phyloP scores from a whole-genome alignment of 1,140 invertebrate species.

The Diabrotica undecimpunctata region DNA sequence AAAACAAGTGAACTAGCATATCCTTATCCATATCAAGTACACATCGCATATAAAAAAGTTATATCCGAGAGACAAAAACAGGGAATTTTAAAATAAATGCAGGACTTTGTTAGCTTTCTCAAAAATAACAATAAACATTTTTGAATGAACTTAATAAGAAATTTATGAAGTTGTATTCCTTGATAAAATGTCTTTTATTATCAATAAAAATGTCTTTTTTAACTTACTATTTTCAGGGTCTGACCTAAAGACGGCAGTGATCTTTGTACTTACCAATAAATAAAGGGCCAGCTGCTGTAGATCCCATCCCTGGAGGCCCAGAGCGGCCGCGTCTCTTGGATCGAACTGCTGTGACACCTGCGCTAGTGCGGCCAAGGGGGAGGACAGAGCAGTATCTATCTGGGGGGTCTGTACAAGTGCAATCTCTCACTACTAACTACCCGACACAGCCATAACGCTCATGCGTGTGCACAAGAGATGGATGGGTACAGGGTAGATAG shows the following conservation, averaged over 20 bases:
- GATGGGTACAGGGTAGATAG: slow-evolving; percentile 28
- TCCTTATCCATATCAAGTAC: too few relatives aligned
- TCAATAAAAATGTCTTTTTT: too few relatives aligned
- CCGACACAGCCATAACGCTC: slow-evolving; percentile 35
- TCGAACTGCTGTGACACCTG: slow-evolving; percentile 47
- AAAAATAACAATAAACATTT: too few relatives aligned
- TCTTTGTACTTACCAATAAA: slow-evolving; percentile 59
- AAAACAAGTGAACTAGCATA: too few relatives aligned
- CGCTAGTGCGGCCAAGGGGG: slow-evolving; percentile 45
- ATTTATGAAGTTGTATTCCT: too few relatives aligned
- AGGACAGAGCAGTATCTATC: slow-evolving; percentile 41
- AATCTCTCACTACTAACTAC: slow-evolving; percentile 39
- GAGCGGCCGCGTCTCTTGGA: slow-evolving; percentile 48
- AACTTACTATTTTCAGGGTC: not conserved
- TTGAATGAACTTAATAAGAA: too few relatives aligned
- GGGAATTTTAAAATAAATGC: too few relatives aligned
- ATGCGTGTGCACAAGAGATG: slow-evolving; percentile 32
- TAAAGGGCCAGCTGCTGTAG: slow-evolving; percentile 71
- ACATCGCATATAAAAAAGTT: too few relatives aligned
- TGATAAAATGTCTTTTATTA: too few relatives aligned
- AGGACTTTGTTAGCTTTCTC: too few relatives aligned
- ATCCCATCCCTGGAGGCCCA: slow-evolving; percentile 63
- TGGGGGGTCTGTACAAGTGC: slow-evolving; percentile 41
- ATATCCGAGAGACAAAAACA: too few relatives aligned
- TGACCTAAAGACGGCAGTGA: not conserved